Percentiles rank a stretch among this genome's conserved stretches.
Conservation (phyloP, 2,797 vertebrate genomes). For the Chrosomus eos region DNA sequence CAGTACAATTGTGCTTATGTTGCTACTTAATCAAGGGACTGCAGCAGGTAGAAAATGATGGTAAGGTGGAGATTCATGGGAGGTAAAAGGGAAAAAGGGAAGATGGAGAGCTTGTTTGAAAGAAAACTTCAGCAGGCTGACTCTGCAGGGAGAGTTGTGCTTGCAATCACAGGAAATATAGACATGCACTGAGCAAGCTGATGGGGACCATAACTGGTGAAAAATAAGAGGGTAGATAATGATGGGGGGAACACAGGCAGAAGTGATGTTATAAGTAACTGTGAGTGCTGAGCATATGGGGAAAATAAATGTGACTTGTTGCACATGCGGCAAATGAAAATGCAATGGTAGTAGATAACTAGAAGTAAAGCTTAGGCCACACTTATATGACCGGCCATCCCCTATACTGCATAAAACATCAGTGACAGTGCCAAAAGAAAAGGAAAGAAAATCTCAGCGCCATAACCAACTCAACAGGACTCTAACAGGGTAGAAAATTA, state of each 20-base stretch:
- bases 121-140: conserved; percentile 3
- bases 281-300: not conserved
- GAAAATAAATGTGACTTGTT: not conserved
- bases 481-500: not conserved
- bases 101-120: conserved; percentile 13
- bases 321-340: not conserved
- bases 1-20: conserved; percentile 7
- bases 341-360: not conserved
- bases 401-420: not conserved
- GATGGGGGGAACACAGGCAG: not conserved
- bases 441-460: not conserved
- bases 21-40: conserved; percentile 28
- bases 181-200: not conserved
- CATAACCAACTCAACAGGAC: not conserved
- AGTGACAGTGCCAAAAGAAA: not conserved
- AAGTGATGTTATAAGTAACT: not conserved
- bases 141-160: conserved; percentile 9
- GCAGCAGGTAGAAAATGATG: conserved; percentile 23
- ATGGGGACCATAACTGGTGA: not conserved
- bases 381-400: not conserved
- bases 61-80: not conserved
- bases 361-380: not conserved
- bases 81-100: not conserved
- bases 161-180: conserved; percentile 33
- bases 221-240: conserved; percentile 31